phyloP scores from a whole-genome alignment of 2,113 vertebrate genomes.

The Gobius niger region DNA sequence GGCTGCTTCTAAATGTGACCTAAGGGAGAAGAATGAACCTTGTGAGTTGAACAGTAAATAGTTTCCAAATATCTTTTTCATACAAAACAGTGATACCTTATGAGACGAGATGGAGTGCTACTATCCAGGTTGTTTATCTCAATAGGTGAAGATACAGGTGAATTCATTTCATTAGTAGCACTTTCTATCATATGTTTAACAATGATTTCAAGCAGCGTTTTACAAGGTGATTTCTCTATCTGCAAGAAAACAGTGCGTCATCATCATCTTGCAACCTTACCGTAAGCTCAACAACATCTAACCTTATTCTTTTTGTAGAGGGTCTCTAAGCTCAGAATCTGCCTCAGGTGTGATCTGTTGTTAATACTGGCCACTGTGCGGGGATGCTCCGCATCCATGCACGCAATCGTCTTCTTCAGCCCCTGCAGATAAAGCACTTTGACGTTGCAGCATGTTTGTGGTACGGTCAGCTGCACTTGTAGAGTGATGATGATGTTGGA shows the following conservation, averaged over 20 bases:
- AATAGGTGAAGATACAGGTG: background rate
- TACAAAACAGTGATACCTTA: constrained; percentile 43
- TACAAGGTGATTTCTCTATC: constrained; percentile 77
- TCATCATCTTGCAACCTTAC: background rate
- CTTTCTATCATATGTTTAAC: constrained; percentile 83
- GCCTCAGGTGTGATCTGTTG: constrained; percentile 85
- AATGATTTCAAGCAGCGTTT: constrained; percentile 90
- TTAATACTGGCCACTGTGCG: constrained; percentile 86
- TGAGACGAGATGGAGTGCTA: constrained; percentile 1
- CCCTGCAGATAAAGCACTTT: constrained; percentile 75
- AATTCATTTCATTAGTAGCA: constrained; percentile 36
- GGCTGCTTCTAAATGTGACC: constrained; percentile 46
- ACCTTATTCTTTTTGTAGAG: constrained; percentile 91
- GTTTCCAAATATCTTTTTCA: background rate
- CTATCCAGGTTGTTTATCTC: constrained; percentile 17
- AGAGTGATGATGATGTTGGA: too few species aligned
- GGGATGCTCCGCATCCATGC: constrained; percentile 89
- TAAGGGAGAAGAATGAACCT: constrained; percentile 41
- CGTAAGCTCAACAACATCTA: background rate
- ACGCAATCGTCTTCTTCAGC: constrained; percentile 84
- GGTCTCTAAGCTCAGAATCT: constrained; percentile 83
- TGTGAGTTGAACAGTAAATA: background rate
- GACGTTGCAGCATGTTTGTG: background rate
- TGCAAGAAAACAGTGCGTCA: constrained; percentile 39
- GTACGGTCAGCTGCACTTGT: background rate